phyloP scores from a whole-genome alignment of 2,797 vertebrate genomes.

The Steatocranus sp. region DNA sequence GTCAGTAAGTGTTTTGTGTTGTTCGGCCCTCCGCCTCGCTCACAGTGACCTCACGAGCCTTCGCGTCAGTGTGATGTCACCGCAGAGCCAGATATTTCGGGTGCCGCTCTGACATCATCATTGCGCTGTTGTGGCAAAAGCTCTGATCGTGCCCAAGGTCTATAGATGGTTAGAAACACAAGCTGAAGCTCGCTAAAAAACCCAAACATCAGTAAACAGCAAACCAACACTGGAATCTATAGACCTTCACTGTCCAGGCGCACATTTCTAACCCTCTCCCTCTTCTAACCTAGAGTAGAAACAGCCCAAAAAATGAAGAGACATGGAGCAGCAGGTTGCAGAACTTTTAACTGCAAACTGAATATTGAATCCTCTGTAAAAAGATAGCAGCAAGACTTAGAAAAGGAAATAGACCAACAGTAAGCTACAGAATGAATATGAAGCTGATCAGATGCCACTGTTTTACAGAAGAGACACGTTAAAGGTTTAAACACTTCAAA shows the following conservation, averaged over 20 bases:
- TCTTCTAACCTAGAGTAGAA: background rate
- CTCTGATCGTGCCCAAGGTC: constrained; percentile 29
- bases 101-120: constrained; percentile 37
- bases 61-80: constrained; percentile 38
- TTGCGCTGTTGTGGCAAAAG: constrained; percentile 21
- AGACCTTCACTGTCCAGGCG: constrained; percentile 36
- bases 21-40: background rate
- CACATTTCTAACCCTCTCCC: background rate
- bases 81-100: background rate
- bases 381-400: background rate
- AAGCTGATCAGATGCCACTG: background rate
- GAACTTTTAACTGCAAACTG: background rate
- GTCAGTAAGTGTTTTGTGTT: constrained; percentile 35
- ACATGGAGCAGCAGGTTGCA: background rate
- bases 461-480: background rate
- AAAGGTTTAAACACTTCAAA: background rate
- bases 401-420: background rate
- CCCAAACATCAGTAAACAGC: background rate
- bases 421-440: background rate
- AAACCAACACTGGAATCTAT: constrained; percentile 30
- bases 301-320: constrained; percentile 11
- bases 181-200: background rate
- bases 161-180: constrained; percentile 31
- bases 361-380: background rate
- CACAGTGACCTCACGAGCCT: constrained; percentile 12